Base-by-base conservation (phyloP, 2,113 vertebrate genomes). In the Pyxicephalus adspersus region DNA sequence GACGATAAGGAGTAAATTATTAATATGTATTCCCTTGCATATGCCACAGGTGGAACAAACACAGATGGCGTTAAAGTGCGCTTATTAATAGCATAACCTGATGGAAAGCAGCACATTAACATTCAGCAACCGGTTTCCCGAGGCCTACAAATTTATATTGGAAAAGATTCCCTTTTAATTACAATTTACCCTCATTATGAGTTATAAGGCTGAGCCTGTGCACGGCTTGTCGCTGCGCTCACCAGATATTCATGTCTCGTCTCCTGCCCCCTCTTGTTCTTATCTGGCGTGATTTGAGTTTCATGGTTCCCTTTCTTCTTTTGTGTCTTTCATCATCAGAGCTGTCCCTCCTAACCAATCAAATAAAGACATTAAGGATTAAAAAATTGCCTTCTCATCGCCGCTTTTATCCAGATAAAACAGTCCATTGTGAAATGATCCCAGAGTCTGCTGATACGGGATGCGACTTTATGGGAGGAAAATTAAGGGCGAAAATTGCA, bases 1-100 rank as follows among this genome's bases (percentile, higher is more conserved):
- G 38, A 45, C 11, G 91, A 9, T 88, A 86, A 85, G 84, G 88
- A 0, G 3, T 90, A 28, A 91, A 91, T 92, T 90, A 93, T 93
- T 91, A 92, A 92, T 87, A 89, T 88, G 85, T 89, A 89, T 89
- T 90, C 87, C 76, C 4, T 86, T 84, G 86, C 86, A 88, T 89
- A 90, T 4, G 70, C 87, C 89, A 84, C 89, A 88, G 88, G 88
- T 76, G 89, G 87, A 88, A 90, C 86, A 90, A 89, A 89, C 88
- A 84, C 86, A 87, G 89, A 90, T 89, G 89, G 85, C 83, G 83
- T 84, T 2, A 63, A 89, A 88, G 83, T n/a, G 0, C 84, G 87
- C 84, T 87, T 67, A 85, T 86, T 88, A 89, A 91, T 87, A 80
- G 81, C 80, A 85, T 89, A 90, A 92, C 88, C 88, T 88, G 88